These are phyloP conservation scores for Scaptomyza flava DNA, from an alignment of 2,888 invertebrate species.

Conservation along the genomic window DNA sequence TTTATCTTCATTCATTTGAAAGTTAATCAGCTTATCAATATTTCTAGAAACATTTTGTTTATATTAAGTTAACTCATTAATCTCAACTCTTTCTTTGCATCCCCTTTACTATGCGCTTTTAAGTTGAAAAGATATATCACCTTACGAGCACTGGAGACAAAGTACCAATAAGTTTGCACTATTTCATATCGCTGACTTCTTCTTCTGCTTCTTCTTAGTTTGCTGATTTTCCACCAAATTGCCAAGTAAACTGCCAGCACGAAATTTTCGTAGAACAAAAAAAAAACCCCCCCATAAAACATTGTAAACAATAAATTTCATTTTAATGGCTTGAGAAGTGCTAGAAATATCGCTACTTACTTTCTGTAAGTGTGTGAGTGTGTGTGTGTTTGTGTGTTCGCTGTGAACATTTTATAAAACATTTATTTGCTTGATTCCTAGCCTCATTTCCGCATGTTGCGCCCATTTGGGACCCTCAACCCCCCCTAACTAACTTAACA, in stretches of 20 bases:
- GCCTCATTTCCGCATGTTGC: constrained; percentile 72
- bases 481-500: constrained; percentile 13
- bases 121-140: constrained; percentile 15
- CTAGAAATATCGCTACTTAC: constrained; percentile 56
- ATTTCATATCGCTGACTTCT: constrained; percentile 38
- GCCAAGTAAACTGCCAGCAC: constrained; percentile 34
- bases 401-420: constrained; percentile 78
- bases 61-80: background rate
- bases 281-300: constrained; percentile 59
- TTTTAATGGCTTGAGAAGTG: constrained; percentile 75
- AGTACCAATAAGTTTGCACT: constrained; percentile 41
- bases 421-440: constrained; percentile 81
- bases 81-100: background rate
- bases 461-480: constrained; percentile 33
- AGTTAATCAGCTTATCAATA: background rate
- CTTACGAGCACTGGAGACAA: constrained; percentile 10
- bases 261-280: constrained; percentile 26
- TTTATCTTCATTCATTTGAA: background rate
- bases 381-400: constrained; percentile 51
- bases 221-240: constrained; percentile 52
- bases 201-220: background rate
- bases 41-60: background rate
- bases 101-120: background rate
- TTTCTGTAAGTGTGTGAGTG: constrained; percentile 51
- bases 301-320: constrained; percentile 77